These are phyloP conservation scores for Taeniopygia guttata DNA, from an alignment of 2,797 vertebrate species.

Conservation along the genomic window DNA sequence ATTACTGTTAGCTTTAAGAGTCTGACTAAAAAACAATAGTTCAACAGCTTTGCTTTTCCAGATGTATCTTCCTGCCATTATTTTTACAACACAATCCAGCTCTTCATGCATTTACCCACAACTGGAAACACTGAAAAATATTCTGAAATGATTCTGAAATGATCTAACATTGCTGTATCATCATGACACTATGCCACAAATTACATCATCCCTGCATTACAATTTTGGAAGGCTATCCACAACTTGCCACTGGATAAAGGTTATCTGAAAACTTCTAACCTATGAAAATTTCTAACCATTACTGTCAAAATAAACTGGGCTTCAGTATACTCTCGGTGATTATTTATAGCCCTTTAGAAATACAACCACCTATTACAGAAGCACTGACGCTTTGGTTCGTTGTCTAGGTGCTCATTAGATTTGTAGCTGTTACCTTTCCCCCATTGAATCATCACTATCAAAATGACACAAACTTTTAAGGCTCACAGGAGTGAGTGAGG, in stretches of 20 bases:
- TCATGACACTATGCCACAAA: neutral
- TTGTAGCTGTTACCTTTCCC: neutral
- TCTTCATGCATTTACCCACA: neutral
- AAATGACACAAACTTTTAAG: neutral
- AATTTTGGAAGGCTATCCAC: neutral
- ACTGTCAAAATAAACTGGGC: neutral
- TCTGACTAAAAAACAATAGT: neutral
- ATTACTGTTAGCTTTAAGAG: neutral
- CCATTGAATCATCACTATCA: neutral
- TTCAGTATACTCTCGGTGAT: neutral
- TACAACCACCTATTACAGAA: neutral
- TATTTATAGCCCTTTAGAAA: neutral
- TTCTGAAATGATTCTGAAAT: neutral
- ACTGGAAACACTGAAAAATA: neutral
- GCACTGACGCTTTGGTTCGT: neutral
- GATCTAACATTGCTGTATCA: neutral
- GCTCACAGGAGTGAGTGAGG: neutral
- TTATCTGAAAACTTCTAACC: neutral
- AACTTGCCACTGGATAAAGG: neutral
- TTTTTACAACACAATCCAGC: neutral
- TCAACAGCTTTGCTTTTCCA: neutral
- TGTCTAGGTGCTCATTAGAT: neutral
- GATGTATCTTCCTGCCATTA: neutral
- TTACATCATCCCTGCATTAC: accelerated
- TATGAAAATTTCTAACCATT: neutral